Evolutionary conservation across 37 sponge, comb jelly and placozoan species (phyloP).

Genomic region (Amphimedon queenslandica): DNA sequence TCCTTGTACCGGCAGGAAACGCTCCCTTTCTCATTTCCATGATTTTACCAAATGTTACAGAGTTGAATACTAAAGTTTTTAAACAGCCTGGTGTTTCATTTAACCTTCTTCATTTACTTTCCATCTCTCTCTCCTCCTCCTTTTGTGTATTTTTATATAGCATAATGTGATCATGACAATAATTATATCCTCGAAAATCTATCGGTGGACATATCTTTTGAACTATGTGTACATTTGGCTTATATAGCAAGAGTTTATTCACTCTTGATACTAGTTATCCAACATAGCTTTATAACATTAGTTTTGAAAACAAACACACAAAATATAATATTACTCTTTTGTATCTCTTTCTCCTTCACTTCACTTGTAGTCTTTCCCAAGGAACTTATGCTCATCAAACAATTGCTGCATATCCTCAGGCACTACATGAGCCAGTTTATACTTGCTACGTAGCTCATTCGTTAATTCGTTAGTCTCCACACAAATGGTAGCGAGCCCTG

Average conservation of each 20-base stretch:
- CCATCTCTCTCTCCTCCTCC: not conserved
- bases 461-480: not conserved
- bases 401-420: not conserved
- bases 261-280: too few relatives aligned
- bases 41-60: too few relatives aligned
- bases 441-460: not conserved
- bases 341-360: too few relatives aligned
- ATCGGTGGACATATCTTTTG: too few relatives aligned
- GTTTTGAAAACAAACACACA: too few relatives aligned
- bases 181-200: too few relatives aligned
- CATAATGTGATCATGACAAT: too few relatives aligned
- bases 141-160: not conserved
- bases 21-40: slow-evolving; percentile 14
- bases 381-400: slow-evolving; percentile 4
- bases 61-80: too few relatives aligned
- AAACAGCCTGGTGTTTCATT: not conserved
- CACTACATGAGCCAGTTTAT: slow-evolving; percentile 12
- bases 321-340: too few relatives aligned
- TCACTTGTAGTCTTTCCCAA: not conserved
- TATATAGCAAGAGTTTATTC: too few relatives aligned
- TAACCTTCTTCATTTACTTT: not conserved
- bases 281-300: too few relatives aligned
- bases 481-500: not conserved
- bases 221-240: too few relatives aligned
- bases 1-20: not conserved